Evolutionary conservation across 2,113 vertebrate genomes (phyloP), one percentile per base, ranked within the genome.

Genomic region (Brachirus orientalis): DNA sequence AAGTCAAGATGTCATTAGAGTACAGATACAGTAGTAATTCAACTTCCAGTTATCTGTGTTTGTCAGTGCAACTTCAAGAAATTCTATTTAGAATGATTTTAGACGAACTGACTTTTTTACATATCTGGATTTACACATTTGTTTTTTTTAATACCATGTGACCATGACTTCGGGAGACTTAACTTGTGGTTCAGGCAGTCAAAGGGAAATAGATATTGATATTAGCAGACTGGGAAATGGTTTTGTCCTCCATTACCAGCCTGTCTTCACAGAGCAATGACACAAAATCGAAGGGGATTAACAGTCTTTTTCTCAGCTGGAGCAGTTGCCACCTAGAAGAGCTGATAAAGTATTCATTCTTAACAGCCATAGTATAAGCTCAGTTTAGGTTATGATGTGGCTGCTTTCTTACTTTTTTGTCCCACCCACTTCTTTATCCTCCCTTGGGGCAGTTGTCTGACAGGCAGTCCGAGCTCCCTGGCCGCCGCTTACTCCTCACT

Each of bases 281-380:
- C 16, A 52, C 61, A 74, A 87, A 77, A 75, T 80, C 69, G 76
- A 76, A 75, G 55, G 43, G 63, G 84, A 80, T 88, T 79, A 82
- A 64, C 54, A 44, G n/a, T n/a, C n/a, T 68, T 77, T 80, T 73
- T 75, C 54, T 80, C 37, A 47, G 69, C 69, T 63, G 40, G 59
- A 50, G 59, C 2, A 5, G 61, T 45, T 8, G 13, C 47, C 77
- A 52, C 74, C 70, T 53, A 1, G 80, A 67, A 59, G 68, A 72
- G 72, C 75, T 82, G 83, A 81, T 84, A 82, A 82, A 85, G 80
- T 33, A 51, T 79, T 71, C 52, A 7, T 38, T 51, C 63, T 50
- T 69, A 74, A 82, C 48, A 20, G 59, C 72, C 6, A 28, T 78
- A 13, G n/a, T 43, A 64, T 69, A 45, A 70, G 66, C 74, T 75